Conservation (phyloP, 2,113 vertebrate species). For the Pedionomus torquatus region DNA sequence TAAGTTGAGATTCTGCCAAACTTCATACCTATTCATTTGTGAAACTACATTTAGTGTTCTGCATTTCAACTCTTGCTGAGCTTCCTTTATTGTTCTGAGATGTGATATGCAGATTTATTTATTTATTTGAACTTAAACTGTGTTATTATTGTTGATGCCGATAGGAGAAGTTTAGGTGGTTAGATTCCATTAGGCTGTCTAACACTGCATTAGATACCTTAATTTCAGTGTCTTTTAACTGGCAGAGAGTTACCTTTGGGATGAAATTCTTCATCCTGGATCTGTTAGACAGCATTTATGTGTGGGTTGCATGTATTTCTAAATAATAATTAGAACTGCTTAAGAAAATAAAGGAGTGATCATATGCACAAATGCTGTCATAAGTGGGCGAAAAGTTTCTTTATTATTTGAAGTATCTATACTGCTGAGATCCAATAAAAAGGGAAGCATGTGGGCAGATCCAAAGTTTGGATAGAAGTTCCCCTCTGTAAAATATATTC, state of each 20-base stretch:
- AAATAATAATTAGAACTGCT: background rate
- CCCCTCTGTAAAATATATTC: background rate
- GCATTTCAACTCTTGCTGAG: background rate
- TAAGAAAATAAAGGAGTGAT: background rate
- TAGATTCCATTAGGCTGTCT: background rate
- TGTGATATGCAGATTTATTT: background rate
- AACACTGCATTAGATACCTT: background rate
- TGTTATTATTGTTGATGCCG: background rate
- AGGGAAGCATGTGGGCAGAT: background rate
- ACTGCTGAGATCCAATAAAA: background rate
- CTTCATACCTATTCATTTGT: conserved; percentile 29
- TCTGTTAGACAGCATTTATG: background rate
- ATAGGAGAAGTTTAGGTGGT: background rate
- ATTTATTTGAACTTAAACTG: background rate
- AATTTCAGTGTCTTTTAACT: background rate
- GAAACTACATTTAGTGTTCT: conserved; percentile 21
- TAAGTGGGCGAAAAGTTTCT: background rate
- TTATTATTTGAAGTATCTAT: background rate
- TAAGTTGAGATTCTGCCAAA: conserved; percentile 13
- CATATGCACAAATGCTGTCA: background rate
- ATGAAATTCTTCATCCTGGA: background rate
- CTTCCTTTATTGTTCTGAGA: background rate
- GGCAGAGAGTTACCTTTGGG: background rate
- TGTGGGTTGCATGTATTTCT: background rate
- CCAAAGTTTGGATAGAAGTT: background rate